Evolutionary conservation across 2,888 invertebrate species (phyloP).

Genomic region (Dolomedes plantarius): DNA sequence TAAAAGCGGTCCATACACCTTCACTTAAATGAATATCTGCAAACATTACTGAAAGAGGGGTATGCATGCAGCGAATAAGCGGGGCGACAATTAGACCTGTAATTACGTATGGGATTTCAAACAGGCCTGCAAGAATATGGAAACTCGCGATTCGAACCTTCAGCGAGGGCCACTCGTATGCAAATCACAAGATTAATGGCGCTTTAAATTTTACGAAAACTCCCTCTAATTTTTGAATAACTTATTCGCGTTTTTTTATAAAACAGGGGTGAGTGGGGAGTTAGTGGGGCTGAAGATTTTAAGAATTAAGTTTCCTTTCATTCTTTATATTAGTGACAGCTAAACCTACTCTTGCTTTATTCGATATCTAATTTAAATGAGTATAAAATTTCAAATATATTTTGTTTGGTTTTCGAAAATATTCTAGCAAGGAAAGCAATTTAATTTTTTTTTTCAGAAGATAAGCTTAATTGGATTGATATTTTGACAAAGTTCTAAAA

Average conservation of each 20-base stretch:
- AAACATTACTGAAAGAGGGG: conserved; percentile 51
- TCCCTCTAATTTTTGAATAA: conserved; percentile 30
- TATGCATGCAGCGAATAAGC: conserved; percentile 3
- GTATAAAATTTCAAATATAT: too few species aligned
- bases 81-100: conserved; percentile 51
- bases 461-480: too few species aligned
- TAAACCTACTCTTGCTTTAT: too few species aligned
- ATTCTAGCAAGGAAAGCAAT: too few species aligned
- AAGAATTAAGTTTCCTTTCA: too few species aligned
- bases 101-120: conserved; percentile 63
- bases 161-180: conserved; percentile 20
- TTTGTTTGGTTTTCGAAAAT: too few species aligned
- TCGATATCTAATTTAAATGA: too few species aligned
- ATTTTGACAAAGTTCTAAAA: too few species aligned
- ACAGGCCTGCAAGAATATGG: conserved; percentile 44
- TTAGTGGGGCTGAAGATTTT: too few species aligned
- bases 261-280: neutral
- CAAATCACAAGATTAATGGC: conserved; percentile 55
- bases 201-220: conserved; percentile 42
- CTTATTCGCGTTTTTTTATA: neutral
- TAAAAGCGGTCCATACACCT: conserved; percentile 54
- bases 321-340: too few species aligned
- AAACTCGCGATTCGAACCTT: conserved; percentile 24
- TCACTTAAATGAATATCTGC: conserved; percentile 65
- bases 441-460: too few species aligned